Base-by-base conservation (phyloP, 2,797 vertebrate species). In the Antrozous pallidus region DNA sequence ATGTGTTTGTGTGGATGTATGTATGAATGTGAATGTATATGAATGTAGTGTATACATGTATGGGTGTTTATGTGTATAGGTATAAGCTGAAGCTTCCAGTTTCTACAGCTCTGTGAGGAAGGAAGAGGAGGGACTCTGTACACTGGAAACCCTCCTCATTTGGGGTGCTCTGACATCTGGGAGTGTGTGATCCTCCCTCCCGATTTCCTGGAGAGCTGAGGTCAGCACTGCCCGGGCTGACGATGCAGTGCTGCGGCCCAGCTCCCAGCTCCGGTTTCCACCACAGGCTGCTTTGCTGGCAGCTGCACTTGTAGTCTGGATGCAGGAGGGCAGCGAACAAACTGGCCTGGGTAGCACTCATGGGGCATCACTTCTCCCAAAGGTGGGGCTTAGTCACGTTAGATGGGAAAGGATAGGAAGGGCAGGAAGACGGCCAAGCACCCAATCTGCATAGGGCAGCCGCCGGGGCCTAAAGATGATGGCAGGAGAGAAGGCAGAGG, bases 231-330 rank as follows among this genome's bases (percentile, higher is more conserved):
- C 7, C 47, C 1, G 8, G 69, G 58, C 13, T 45, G n/a, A 54
- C 0, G 18, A 33, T n/a, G 45, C 3, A 28, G 28, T 16, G 8
- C 70, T 3, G 2, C 1, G 16, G 42, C n/a, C 82, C 33, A 12
- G 58, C n/a, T 56, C 74, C 54, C 47, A 61, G 82, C n/a, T 78
- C 79, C 83, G 31, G 36, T n/a, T 86, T 65, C 75, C 38, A 71
- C 61, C 79, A 38, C 26, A 45, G 90, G 45, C 49, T 78, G 40
- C 91, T 90, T 67, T 75, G 81, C 69, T 74, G 79, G 58, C 12
- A 36, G 75, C n/a, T 83, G 61, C 83, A 84, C 83, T 77, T 74
- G 42, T 10, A 84, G 51, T 77, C 74, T 71, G 38, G 40, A 92
- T 17, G 71, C 45, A n/a, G 67, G 17, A 89, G 13, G 31, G 71